Conservation (phyloP, 1,140 invertebrate species). For the Aethina tumida region DNA sequence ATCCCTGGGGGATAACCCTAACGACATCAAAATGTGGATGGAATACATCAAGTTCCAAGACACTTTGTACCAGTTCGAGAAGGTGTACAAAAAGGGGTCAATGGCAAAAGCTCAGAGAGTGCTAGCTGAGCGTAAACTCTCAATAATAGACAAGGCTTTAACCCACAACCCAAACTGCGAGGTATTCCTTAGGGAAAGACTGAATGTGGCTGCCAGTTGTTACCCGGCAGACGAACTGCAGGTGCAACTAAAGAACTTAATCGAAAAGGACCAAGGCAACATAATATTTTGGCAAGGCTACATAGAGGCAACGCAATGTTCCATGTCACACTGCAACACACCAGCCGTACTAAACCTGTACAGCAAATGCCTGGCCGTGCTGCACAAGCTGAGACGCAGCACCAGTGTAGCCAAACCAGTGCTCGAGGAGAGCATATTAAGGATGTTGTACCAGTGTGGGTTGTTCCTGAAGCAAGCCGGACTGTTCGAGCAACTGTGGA, state of each 20-base stretch:
- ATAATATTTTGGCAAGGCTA: conserved; percentile 48
- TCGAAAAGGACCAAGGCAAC: conserved; percentile 44
- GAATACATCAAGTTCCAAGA: conserved; percentile 49
- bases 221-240: conserved; percentile 47
- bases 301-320: conserved; percentile 46
- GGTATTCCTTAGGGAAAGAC: conserved; percentile 39
- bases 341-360: conserved; percentile 46
- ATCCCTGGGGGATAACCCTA: conserved; percentile 38
- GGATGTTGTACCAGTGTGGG: conserved; percentile 47
- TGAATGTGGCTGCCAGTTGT: conserved; percentile 39
- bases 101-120: conserved; percentile 35
- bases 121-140: conserved; percentile 43
- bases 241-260: conserved; percentile 30
- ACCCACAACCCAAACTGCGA: conserved; percentile 39
- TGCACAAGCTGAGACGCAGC: conserved; percentile 38
- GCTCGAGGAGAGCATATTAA: conserved; percentile 38
- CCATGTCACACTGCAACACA: conserved; percentile 49
- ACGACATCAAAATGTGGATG: conserved; percentile 43
- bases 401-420: conserved; percentile 26
- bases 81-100: conserved; percentile 33
- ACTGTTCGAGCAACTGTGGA: conserved; percentile 53
- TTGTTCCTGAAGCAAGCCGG: conserved; percentile 56
- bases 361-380: conserved; percentile 42
- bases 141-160: conserved; percentile 47
- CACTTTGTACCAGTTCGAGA: conserved; percentile 35